Evolutionary conservation across 2,113 vertebrate genomes (phyloP), one percentile per base, ranked within the genome.

Genomic region (Smithornis capensis): DNA sequence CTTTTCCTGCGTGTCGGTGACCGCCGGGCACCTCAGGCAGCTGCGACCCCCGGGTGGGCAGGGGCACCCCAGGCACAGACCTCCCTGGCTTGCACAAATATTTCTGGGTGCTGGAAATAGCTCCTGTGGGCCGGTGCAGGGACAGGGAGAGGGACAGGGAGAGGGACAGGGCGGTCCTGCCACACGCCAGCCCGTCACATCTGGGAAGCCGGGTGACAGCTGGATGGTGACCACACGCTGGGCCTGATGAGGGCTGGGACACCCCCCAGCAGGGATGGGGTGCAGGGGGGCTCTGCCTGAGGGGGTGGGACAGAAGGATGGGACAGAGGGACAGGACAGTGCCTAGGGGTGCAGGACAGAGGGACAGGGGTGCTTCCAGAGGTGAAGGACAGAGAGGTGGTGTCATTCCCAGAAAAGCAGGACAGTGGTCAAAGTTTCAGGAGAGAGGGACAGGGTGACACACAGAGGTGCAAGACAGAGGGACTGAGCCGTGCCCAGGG

Each of bases 61-160:
- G 95, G 85, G 92, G 83, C 83, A 81, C 64, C 68, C 92, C 50
- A 25, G 87, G 53, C 38, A 23, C 86, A 64, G 83, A 91, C 89
- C 87, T 83, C 86, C 89, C 76, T 1, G 49, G 89, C 76, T 69
- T 78, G 70, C 28, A 55, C 70, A 94, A 92, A 91, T 89, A 76
- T 50, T 17, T 22, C 50, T 31, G 37, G 84, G 38, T 5, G 62
- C 95, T 96, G 95, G 94, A 95, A 96, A 96, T 96, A 96, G 81
- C 81, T 19, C 87, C 38, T 73, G 84, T 49, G 86, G 77, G 67
- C 47, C n/a, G 27, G 59, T 0, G 1, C 28, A 18, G 71, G 57
- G 65, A 13, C 40, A 53, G 45, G 52, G 55, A 64, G n/a, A 22
- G 78, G 57, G 37, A 10, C 14, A n/a, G 14, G 33, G 55, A 67